These are phyloP conservation scores for Eulemur rufifrons DNA, from an alignment of 2,113 vertebrate species.

Conservation along the genomic window DNA sequence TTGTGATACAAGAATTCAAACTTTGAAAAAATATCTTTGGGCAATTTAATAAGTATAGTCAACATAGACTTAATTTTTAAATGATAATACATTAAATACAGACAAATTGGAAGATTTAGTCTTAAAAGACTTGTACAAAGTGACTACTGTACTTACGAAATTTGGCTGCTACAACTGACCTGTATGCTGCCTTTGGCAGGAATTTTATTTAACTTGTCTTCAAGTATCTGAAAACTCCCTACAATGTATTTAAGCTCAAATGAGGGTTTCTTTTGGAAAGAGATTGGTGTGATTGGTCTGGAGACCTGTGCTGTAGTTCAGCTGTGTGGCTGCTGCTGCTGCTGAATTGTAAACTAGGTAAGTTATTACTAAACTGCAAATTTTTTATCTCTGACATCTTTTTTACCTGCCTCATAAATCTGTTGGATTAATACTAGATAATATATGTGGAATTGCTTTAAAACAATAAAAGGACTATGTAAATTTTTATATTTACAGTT, in stretches of 20 bases:
- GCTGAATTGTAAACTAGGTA: background rate
- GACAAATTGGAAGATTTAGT: background rate
- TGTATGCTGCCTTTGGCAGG: background rate
- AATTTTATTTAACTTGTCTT: background rate
- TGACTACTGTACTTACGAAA: background rate
- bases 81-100: background rate
- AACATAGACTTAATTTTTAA: background rate
- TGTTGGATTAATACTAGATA: background rate
- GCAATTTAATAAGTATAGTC: background rate
- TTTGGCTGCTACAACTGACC: background rate
- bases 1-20: background rate
- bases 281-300: background rate
- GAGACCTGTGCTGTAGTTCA: background rate
- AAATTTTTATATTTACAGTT: background rate
- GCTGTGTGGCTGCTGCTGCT: background rate
- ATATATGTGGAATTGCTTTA: conserved; percentile 5
- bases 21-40: background rate
- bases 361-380: background rate
- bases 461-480: background rate
- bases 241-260: background rate
- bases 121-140: background rate
- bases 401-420: background rate
- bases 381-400: background rate
- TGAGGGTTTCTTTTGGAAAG: background rate
- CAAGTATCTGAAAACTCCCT: background rate